A percentile compares a stretch with the other conserved stretches of the same genome.
phyloP scores from a whole-genome alignment of 2,888 invertebrate species.

The Cryptosula pallasiana region DNA sequence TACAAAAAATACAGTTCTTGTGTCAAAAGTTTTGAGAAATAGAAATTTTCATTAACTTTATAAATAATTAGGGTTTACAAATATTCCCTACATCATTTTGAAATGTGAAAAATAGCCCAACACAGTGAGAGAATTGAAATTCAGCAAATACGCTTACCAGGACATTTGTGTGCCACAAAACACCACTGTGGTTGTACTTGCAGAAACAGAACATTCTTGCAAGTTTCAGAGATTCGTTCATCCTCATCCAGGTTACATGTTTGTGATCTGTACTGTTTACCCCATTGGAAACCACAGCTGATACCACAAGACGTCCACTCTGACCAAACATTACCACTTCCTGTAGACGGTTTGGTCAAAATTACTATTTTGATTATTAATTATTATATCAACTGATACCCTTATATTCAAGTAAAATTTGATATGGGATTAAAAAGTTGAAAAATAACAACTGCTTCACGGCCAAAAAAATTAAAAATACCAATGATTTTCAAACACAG shows the following conservation, averaged over 20 bases:
- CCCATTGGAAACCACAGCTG: conserved; percentile 17
- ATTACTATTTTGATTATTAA: background rate
- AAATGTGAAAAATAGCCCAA: no score
- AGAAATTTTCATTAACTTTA: no score
- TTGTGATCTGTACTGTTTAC: conserved; percentile 15
- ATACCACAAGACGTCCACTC: conserved; percentile 16
- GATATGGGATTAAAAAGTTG: no score
- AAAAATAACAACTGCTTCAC: no score
- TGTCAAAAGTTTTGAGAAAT: no score
- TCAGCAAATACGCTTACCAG: conserved; percentile 1
- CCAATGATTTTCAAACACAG: background rate
- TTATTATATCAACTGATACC: background rate
- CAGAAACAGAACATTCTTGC: conserved; percentile 5
- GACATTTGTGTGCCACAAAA: conserved; percentile 3
- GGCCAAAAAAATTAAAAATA: background rate
- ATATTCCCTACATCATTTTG: no score
- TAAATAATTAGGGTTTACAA: no score
- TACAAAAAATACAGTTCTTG: no score
- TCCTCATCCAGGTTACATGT: conserved; percentile 1
- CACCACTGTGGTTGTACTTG: conserved; percentile 17
- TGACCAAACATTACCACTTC: conserved; percentile 7
- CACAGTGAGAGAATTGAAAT: no score
- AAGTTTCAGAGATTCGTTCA: conserved; percentile 5
- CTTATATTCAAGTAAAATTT: no score
- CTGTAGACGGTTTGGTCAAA: background rate